phyloP scores from a whole-genome alignment of 2,113 vertebrate genomes.

The Mustelus asterias region DNA sequence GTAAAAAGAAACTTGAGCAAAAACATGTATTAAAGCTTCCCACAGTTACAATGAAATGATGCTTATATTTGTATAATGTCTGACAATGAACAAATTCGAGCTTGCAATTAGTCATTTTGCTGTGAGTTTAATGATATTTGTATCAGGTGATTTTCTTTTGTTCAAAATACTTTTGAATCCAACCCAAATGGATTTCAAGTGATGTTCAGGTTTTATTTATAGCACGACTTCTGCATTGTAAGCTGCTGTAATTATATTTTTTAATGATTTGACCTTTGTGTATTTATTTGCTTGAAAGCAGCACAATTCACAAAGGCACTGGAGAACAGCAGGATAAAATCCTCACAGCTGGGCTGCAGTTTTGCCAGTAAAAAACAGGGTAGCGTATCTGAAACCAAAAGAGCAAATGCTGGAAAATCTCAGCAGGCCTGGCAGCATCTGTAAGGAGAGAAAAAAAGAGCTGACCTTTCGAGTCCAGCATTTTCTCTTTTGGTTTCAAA shows the following conservation, averaged over 20 bases:
- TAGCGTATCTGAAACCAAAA: background rate
- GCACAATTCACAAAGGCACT: background rate
- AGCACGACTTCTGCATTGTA: background rate
- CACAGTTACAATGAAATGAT: background rate
- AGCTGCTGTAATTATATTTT: background rate
- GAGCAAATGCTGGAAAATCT: no score
- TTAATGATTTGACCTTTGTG: background rate
- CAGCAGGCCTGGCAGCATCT: no score
- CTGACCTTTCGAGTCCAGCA: no score
- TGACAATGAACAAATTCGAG: background rate
- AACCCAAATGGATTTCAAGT: slow-evolving; percentile 1
- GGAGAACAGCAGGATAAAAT: background rate
- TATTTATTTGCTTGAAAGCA: background rate
- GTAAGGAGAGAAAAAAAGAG: no score
- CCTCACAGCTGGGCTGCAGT: background rate
- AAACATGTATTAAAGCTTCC: background rate
- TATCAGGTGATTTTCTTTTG: background rate
- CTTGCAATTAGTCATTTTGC: background rate
- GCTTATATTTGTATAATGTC: background rate
- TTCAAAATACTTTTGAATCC: background rate
- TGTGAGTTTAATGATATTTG: background rate
- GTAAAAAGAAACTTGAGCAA: background rate
- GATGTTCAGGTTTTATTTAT: background rate
- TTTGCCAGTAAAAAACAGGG: background rate
- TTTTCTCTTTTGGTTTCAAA: no score